A percentile compares a stretch with the other conserved stretches of the same genome.
Evolutionary conservation across 2,797 vertebrate genomes (phyloP).

Genomic region (Poeciliopsis infans): DNA sequence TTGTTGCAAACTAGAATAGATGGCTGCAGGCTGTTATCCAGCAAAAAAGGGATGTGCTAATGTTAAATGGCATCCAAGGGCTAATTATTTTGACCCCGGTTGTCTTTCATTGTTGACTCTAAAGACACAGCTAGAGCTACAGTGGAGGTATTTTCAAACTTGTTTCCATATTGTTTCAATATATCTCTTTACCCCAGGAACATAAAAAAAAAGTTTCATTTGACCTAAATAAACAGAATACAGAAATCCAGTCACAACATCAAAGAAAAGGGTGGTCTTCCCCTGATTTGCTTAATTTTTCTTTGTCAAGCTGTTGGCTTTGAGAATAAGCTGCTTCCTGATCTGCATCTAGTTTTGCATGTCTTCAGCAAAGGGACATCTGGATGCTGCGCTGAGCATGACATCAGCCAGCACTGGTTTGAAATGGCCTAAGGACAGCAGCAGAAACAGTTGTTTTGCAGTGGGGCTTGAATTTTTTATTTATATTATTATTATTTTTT

Average conservation of each 20-base stretch:
- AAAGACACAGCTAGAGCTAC: not conserved
- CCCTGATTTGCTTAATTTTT: slow-evolving; percentile 31
- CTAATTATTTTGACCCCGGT: not conserved
- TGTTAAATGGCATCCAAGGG: not conserved
- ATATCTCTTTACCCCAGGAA: slow-evolving; percentile 19
- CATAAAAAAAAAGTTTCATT: slow-evolving; percentile 14
- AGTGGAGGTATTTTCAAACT: not conserved
- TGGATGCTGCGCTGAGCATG: slow-evolving; percentile 49
- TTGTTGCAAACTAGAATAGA: not conserved
- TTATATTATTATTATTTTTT: not conserved
- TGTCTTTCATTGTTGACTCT: not conserved
- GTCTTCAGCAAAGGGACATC: slow-evolving; percentile 57
- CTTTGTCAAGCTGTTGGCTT: slow-evolving; percentile 32
- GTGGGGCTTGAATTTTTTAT: slow-evolving; percentile 11
- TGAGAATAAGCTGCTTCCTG: slow-evolving; percentile 58
- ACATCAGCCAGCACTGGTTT: slow-evolving; percentile 56
- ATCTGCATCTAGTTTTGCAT: slow-evolving; percentile 47
- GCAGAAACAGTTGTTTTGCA: slow-evolving; percentile 21
- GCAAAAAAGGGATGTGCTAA: not conserved
- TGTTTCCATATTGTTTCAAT: not conserved
- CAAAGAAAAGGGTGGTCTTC: slow-evolving; percentile 26
- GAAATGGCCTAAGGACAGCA: slow-evolving; percentile 44
- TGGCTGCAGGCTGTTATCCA: not conserved
- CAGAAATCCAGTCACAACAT: not conserved
- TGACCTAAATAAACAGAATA: slow-evolving; percentile 33